Conservation (phyloP, 2,797 vertebrate species). For the Helarctos malayanus region DNA sequence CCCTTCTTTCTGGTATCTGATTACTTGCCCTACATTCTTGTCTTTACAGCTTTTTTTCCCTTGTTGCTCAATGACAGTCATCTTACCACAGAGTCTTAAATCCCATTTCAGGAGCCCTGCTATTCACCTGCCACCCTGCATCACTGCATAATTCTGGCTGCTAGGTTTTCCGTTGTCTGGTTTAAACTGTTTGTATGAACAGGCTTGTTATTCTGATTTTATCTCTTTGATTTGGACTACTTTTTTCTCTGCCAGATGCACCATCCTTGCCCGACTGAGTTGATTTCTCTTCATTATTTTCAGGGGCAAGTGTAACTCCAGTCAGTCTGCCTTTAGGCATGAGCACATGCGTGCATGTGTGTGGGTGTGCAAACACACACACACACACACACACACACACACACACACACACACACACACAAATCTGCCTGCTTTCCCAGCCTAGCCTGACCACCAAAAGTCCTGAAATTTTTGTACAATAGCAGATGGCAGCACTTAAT, state of each 20-base stretch:
- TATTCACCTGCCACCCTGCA: neutral
- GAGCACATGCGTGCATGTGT: rapidly evolving
- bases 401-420: neutral
- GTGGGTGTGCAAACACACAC: too few relatives aligned
- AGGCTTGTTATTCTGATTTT: neutral
- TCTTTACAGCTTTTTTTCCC: neutral
- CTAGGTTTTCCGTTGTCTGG: neutral
- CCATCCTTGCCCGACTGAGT: neutral
- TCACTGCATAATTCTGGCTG: neutral
- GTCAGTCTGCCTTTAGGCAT: neutral
- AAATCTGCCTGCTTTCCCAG: neutral
- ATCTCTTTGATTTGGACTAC: neutral
- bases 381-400: neutral
- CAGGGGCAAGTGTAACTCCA: neutral
- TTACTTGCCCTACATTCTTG: neutral
- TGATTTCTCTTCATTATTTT: neutral
- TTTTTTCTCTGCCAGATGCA: neutral
- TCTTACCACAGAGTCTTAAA: neutral
- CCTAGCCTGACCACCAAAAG: neutral
- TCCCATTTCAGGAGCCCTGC: too few relatives aligned
- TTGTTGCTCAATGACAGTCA: neutral
- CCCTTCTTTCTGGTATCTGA: neutral
- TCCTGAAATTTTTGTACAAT: neutral
- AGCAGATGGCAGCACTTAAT: neutral
- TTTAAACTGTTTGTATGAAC: neutral